These are phyloP conservation scores for Xenentodon cancila DNA, from an alignment of 2,797 vertebrate species.

Conservation along the genomic window DNA sequence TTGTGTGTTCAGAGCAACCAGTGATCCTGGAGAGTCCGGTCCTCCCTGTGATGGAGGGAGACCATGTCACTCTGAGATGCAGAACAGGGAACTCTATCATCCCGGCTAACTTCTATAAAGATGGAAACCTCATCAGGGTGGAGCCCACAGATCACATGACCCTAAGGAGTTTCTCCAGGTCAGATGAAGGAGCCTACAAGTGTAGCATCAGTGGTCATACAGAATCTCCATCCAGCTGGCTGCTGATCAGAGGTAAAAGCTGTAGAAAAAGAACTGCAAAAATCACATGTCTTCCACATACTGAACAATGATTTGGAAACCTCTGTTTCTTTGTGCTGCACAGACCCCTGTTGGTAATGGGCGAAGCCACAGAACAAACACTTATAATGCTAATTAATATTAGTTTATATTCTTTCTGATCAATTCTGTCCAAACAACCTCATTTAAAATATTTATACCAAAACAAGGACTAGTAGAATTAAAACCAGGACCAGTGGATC, in stretches of 20 bases:
- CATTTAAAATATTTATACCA: no score
- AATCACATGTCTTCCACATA: no score
- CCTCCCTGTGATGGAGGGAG: slow-evolving; percentile 4
- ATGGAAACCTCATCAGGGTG: background rate
- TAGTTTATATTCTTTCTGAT: no score
- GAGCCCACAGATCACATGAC: background rate
- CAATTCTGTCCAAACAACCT: no score
- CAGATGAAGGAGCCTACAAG: slow-evolving; percentile 15
- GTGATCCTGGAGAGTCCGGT: slow-evolving; percentile 17
- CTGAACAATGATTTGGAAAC: no score
- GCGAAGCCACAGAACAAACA: no score
- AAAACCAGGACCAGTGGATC: no score
- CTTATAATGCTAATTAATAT: no score
- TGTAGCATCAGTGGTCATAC: rapidly evolving
- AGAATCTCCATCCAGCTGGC: slow-evolving; percentile 29
- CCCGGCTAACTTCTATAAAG: slow-evolving; percentile 11
- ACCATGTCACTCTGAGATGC: slow-evolving; percentile 9
- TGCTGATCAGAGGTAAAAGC: slow-evolving; percentile 17
- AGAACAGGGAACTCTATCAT: background rate
- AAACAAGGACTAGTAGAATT: no score
- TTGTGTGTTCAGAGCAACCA: slow-evolving; percentile 3
- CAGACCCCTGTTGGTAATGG: no score
- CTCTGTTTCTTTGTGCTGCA: no score
- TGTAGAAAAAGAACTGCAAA: no score
- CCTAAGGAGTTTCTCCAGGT: slow-evolving; percentile 9